Conservation (phyloP, 2,888 invertebrate genomes). For the Druceiella hillmani region DNA sequence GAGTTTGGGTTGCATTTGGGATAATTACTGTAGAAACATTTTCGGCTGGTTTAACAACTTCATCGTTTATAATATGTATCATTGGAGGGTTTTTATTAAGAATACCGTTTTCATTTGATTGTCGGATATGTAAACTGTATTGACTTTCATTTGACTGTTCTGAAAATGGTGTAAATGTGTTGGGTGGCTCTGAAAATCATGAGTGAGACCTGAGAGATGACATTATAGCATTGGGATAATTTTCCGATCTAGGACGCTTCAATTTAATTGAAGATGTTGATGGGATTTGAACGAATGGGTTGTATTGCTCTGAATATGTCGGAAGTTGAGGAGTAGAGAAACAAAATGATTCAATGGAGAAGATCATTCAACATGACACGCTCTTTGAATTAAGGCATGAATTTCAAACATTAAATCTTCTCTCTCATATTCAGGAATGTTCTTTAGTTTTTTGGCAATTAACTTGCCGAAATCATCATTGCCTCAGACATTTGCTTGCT, state of each 20-base stretch:
- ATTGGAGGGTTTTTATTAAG: neutral
- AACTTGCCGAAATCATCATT: neutral
- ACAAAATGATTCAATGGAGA: too few species aligned
- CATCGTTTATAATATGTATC: neutral
- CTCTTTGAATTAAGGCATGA: neutral
- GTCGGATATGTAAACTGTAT: neutral
- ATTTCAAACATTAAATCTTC: neutral
- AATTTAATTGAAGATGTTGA: too few species aligned
- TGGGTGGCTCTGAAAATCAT: neutral
- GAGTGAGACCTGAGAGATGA: neutral
- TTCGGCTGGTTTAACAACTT: neutral
- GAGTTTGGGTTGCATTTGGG: neutral
- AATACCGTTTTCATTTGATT: neutral
- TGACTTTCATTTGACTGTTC: neutral
- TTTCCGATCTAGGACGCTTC: too few species aligned
- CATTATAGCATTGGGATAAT: too few species aligned
- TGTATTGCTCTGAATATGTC: too few species aligned
- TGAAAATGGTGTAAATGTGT: constrained; percentile 1
- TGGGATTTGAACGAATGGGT: too few species aligned
- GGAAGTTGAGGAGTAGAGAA: too few species aligned
- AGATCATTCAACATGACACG: neutral
- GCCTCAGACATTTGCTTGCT: constrained; percentile 1
- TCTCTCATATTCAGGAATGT: neutral
- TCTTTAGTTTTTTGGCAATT: constrained; percentile 1
- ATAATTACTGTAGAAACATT: neutral